phyloP scores from a whole-genome alignment of 2,113 vertebrate genomes.

The Scytalopus superciliaris region DNA sequence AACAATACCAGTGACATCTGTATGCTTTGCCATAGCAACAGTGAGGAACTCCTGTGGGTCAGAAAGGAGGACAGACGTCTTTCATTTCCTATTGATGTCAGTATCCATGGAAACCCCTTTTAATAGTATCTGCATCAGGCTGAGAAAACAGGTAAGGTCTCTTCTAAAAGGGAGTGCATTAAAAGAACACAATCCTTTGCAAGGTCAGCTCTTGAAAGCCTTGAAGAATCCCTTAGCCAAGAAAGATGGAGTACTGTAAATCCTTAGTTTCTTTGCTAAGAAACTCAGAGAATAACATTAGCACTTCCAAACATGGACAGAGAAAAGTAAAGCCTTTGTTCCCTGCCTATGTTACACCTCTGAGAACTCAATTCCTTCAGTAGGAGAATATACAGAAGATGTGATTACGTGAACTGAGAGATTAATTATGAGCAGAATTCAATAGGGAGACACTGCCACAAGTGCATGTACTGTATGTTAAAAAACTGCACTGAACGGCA shows the following conservation, averaged over 20 bases:
- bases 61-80: constrained; percentile 69
- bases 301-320: constrained; percentile 17
- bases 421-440: constrained; percentile 67
- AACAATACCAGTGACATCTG: constrained; percentile 3
- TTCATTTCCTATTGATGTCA: constrained; percentile 56
- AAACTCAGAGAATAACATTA: constrained; percentile 56
- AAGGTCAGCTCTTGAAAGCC: constrained; percentile 70
- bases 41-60: constrained; percentile 63
- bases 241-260: constrained; percentile 65
- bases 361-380: constrained; percentile 41
- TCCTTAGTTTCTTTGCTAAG: constrained; percentile 59
- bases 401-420: constrained; percentile 26
- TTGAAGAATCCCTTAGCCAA: constrained; percentile 51
- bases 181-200: constrained; percentile 64
- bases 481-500: neutral
- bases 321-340: constrained; percentile 60
- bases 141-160: constrained; percentile 70
- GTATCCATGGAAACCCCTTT: constrained; percentile 76
- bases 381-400: constrained; percentile 19
- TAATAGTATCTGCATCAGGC: constrained; percentile 62
- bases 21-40: constrained; percentile 58
- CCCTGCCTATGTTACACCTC: constrained; percentile 21
- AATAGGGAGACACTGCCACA: neutral
- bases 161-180: constrained; percentile 64
- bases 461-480: neutral